Conservation (phyloP, 64 coral and sea anemone species). For the Anthopleura sola region DNA sequence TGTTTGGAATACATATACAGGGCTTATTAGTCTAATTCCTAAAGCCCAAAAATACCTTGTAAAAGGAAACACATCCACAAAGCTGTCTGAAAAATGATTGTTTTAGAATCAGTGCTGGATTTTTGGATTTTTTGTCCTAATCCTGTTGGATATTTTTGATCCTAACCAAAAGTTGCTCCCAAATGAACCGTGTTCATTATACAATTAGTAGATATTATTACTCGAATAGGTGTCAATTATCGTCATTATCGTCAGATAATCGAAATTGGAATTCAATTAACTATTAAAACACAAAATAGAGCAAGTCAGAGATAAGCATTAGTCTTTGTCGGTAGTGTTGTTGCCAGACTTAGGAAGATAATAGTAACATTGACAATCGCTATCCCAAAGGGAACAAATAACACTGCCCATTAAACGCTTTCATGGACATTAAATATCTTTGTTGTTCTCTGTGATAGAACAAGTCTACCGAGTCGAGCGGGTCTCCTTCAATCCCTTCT, state of each 20-base stretch:
- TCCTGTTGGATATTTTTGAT: conserved; percentile 49
- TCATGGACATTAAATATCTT: background rate
- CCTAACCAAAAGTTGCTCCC: conserved; percentile 34
- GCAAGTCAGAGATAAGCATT: conserved; percentile 79
- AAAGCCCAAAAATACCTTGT: conserved; percentile 15
- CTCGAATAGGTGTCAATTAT: conserved; percentile 98
- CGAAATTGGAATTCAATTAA: conserved; percentile 99
- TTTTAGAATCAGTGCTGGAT: conserved; percentile 14
- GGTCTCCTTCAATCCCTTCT: background rate
- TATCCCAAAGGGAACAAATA: conserved; percentile 18
- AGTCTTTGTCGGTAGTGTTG: conserved; percentile 73
- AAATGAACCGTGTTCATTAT: conserved; percentile 97
- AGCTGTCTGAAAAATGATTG: conserved; percentile 30
- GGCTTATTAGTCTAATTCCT: conserved; percentile 56
- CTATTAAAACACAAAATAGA: conserved; percentile 99
- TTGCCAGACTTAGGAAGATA: conserved; percentile 15
- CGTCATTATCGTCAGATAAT: conserved; percentile 99
- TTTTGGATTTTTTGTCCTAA: conserved; percentile 28
- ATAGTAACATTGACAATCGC: conserved; percentile 9
- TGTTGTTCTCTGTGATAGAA: background rate
- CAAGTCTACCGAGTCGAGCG: background rate
- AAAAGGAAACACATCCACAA: conserved; percentile 17
- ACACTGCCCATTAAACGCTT: background rate
- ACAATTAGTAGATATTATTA: conserved; percentile 99
- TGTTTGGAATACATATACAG: conserved; percentile 69